Evolutionary conservation across 2,113 vertebrate species (phyloP), one percentile per base, ranked within the genome.

Genomic region (Xiphias gladius): DNA sequence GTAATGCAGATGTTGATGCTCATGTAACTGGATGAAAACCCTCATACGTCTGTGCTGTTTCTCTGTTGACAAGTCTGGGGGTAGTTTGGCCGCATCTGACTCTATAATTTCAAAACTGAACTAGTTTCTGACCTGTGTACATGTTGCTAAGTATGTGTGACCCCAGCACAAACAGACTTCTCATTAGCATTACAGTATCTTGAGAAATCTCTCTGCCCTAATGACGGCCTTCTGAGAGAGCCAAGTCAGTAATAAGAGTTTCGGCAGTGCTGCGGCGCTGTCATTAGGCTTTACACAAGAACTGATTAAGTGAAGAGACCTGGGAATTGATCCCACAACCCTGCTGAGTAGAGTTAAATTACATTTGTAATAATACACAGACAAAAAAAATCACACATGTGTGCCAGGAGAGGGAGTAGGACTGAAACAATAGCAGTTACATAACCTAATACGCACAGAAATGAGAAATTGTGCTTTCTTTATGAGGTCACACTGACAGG

Each of bases 401-500:
- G 63, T 74, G 63, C 7, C 63, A 26, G 11, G 64, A 72, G 55
- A 79, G 63, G 52, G 78, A 78, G 54, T 43, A 11, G 39, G 24
- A 62, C 54, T 68, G 65, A 86, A 88, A 90, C 86, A 90, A 91
- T 70, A 79, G 66, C 32, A 19, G 84, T 92, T 92, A 74, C 83
- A 69, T 86, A 89, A 92, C 68, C 39, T 82, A 43, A 83, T 81
- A 80, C 89, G 87, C 62, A 71, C 55, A 76, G 71, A 82, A 64
- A 87, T 85, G 70, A 80, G 69, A 88, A 88, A 86, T 79, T 55
- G 48, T 87, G 89, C 86, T 92, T 88, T 91, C 76, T 84, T 85
- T 88, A 88, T 89, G 85, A 93, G 90, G 66, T 93, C 91, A 93
- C 79, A 22, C 73, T 87, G 89, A 89, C 87, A 63, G 67, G 22